These are phyloP conservation scores for Mastigias papua DNA, from an alignment of 30 jellyfish, hydroid and myxozoan species.

Conservation along the genomic window DNA sequence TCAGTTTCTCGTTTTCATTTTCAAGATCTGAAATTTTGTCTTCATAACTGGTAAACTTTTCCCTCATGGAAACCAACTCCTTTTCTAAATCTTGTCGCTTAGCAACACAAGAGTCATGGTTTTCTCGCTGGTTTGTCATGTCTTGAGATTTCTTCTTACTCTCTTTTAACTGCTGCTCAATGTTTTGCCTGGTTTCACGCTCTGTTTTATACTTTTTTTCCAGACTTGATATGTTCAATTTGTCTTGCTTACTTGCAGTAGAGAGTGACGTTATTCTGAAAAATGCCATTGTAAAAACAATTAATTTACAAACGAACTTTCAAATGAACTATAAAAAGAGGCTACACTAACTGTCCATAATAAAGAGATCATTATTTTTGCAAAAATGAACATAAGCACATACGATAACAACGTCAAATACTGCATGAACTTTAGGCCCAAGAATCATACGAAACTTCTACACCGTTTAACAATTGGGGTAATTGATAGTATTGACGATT, in stretches of 20 bases:
- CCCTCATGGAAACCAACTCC: slow-evolving; percentile 78
- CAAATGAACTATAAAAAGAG: no score
- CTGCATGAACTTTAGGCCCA: no score
- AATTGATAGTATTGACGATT: no score
- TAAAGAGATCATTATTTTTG: no score
- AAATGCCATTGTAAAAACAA: not conserved
- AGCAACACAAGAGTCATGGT: slow-evolving; percentile 91
- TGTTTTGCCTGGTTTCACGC: slow-evolving; percentile 76
- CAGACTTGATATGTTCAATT: slow-evolving; percentile 72
- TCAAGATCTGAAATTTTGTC: slow-evolving; percentile 69
- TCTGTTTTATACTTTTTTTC: slow-evolving; percentile 90
- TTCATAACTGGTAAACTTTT: slow-evolving; percentile 66
- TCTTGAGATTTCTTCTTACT: slow-evolving; percentile 80
- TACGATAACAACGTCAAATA: no score
- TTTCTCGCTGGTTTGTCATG: slow-evolving; percentile 73
- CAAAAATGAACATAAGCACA: no score
- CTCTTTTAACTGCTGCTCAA: slow-evolving; percentile 90
- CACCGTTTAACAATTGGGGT: no score
- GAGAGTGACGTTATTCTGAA: slow-evolving; percentile 76
- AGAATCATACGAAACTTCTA: no score
- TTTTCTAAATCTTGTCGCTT: slow-evolving; percentile 95
- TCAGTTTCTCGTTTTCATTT: slow-evolving; percentile 79
- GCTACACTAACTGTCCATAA: no score
- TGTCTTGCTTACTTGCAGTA: slow-evolving; percentile 84
- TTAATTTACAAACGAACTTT: not conserved